A percentile compares a stretch with the other conserved stretches of the same genome.
Conservation (phyloP, 2,113 vertebrate genomes). For the Pangasianodon gigas region DNA sequence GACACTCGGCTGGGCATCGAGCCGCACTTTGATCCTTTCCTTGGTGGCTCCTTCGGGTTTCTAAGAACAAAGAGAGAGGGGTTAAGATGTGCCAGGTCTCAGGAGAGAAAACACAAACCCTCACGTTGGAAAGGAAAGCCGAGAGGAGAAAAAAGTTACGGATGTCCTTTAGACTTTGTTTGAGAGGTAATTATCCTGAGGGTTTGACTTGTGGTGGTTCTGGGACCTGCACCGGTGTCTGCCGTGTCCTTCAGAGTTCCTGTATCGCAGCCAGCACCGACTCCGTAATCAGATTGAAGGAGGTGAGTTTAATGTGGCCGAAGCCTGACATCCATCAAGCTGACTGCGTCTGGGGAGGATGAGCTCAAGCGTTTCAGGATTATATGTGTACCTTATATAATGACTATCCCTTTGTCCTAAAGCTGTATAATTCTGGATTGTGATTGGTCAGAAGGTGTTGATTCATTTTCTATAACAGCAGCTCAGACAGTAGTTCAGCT, state of each 20-base stretch:
- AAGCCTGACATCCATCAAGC: slow-evolving; percentile 60
- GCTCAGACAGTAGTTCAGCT: neutral
- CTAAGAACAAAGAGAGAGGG: slow-evolving; percentile 9
- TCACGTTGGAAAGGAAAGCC: neutral
- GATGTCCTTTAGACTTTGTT: slow-evolving; percentile 49
- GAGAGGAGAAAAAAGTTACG: slow-evolving; percentile 47
- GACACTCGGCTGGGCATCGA: slow-evolving; percentile 52
- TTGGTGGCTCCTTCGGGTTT: slow-evolving; percentile 25
- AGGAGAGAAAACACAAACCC: neutral
- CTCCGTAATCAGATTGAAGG: slow-evolving; percentile 56
- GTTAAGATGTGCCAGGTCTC: neutral
- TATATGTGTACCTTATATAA: neutral
- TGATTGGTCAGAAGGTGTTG: neutral
- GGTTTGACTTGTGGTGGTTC: slow-evolving; percentile 52
- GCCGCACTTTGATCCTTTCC: slow-evolving; percentile 49
- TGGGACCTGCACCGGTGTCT: slow-evolving; percentile 34
- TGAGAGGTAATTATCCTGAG: slow-evolving; percentile 60
- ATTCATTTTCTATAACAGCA: neutral
- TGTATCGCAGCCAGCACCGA: slow-evolving; percentile 38
- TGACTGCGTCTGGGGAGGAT: slow-evolving; percentile 45
- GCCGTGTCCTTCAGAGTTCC: slow-evolving; percentile 58
- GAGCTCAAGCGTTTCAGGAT: slow-evolving; percentile 7
- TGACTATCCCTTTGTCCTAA: neutral
- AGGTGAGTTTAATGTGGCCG: slow-evolving; percentile 61
- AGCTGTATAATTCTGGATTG: neutral